A percentile compares a stretch with the other conserved stretches of the same genome.
Conservation (phyloP, 2,797 vertebrate genomes). For the Pseudochirops corinnae region DNA sequence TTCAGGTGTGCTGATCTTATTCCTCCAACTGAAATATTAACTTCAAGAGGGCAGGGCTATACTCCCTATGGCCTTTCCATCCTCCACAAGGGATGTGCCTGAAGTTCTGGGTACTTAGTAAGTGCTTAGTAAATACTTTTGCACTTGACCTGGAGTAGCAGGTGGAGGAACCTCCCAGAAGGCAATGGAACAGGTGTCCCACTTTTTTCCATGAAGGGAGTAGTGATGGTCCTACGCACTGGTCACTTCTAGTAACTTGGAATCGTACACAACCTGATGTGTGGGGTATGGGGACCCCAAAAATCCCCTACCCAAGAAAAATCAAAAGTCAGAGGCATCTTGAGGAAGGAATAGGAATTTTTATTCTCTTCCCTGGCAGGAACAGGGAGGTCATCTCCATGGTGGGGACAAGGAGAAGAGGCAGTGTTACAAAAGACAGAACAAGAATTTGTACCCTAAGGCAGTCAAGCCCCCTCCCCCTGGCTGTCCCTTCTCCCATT, state of each 20-base stretch:
- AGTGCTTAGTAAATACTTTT: neutral
- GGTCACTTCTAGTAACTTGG: neutral
- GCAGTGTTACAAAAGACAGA: too few species aligned
- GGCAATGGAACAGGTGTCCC: neutral
- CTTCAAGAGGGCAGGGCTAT: neutral
- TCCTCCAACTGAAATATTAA: neutral
- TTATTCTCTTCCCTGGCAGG: too few species aligned
- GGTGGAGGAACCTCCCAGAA: neutral
- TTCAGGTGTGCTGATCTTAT: neutral
- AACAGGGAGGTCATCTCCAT: too few species aligned
- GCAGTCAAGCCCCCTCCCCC: too few species aligned
- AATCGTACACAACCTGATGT: neutral
- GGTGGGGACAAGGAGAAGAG: too few species aligned
- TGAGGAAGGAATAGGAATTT: too few species aligned
- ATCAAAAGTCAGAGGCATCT: too few species aligned
- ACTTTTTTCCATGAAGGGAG: neutral
- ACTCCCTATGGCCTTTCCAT: neutral
- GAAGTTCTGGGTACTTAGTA: neutral
- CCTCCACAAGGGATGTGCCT: neutral
- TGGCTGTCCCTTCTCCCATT: too few species aligned
- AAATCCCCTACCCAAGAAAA: too few species aligned
- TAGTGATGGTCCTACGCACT: too few species aligned
- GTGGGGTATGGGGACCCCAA: too few species aligned
- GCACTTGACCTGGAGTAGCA: neutral
- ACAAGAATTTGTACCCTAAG: too few species aligned